Evolutionary conservation across 2,888 invertebrate species (phyloP), one percentile per base, ranked within the genome.

Genomic region (Eristalinus aeneus): DNA sequence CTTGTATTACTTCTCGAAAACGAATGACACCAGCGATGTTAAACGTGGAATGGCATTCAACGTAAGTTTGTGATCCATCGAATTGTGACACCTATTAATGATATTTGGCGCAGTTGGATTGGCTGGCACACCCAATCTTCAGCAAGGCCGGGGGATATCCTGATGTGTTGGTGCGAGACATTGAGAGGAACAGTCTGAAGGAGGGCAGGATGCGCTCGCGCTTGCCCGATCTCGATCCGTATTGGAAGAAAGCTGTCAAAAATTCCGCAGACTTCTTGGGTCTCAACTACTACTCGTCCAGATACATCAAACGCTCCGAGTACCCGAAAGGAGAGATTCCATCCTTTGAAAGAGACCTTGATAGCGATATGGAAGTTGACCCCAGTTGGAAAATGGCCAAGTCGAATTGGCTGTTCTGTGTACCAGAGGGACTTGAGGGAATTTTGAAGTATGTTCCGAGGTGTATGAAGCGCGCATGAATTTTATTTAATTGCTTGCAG

Each of bases 321-420:
- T 68, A 87, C 3, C 88, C 89, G 6, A 58, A 56, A 12, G 92
- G 90, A 34, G 89, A 92, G 65, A 86, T 39, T 20, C 94, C 94
- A 0, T 94, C 94, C 0, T 93, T 93, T 74, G 92, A 93, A 68
- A 93, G 94, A 63, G 95, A 95, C 89, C 88, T 89, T 1, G 80
- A 87, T 54, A 68, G 90, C n/a, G 88, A 89, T 16, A 76, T 73
- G 22, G 64, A 72, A 32, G n/a, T 88, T 1, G 90, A 91, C 88
- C 64, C 88, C 3, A 88, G 81, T 12, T 91, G 91, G 91, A 89
- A 87, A 20, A 86, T 85, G 16, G 90, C 84, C 0, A 90, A 90
- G 76, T 91, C 91, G 0, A 54, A 20, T 1, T 91, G 91, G 91
- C 61, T 91, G 1, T 90, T 89, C 78, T 89, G 89, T 64, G 90